Base-by-base conservation (phyloP, 2,888 invertebrate genomes). In the Zootermopsis nevadensis region DNA sequence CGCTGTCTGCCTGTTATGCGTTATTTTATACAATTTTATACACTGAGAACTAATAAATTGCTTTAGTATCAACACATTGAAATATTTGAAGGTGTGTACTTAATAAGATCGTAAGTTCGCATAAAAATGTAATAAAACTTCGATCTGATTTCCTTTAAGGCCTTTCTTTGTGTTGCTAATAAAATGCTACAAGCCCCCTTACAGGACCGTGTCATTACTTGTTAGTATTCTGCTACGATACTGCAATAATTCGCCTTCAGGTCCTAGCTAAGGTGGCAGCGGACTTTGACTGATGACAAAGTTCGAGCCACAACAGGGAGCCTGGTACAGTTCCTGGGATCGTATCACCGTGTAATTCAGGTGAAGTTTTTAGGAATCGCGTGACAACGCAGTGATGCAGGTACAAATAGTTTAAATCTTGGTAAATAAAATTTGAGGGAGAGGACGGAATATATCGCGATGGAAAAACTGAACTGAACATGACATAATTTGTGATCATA, bases 241-340 rank as follows among this genome's bases (percentile, higher is more conserved):
- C 60, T 60, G n/a, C 60, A 60, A 60, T 60, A 60, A 60, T 60
- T 60, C 60, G 60, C 60, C 27, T 60, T 60, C 60, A 27, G 60
- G 60, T 60, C 19, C 60, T 6, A 27, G 60, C 27, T 27, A 1
- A 27, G n/a, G 27, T n/a, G 60, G n/a, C n/a, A 60, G 27, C n/a
- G 10, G 60, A 60, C 60, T 60, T 60, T 60, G 60, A 60, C 60
- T 60, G 60, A 60, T 60, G 60, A 60, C 60, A 60, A 60, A 60
- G 60, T 60, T 60, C n/a, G 60, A 3, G 27, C 60, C 60, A 27
- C 60, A 60, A 60, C 48, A 48, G 48, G 48, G 19, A 19, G 19
- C 48, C 4, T 15, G 48, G 19, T 19, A 48, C 19, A 48, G 19
- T 48, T 48, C 19, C 48, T 48, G 19, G 60, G 7, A 60, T 60